Evolutionary conservation across 2,888 invertebrate species (phyloP).

Genomic region (Lochmaea capreae): DNA sequence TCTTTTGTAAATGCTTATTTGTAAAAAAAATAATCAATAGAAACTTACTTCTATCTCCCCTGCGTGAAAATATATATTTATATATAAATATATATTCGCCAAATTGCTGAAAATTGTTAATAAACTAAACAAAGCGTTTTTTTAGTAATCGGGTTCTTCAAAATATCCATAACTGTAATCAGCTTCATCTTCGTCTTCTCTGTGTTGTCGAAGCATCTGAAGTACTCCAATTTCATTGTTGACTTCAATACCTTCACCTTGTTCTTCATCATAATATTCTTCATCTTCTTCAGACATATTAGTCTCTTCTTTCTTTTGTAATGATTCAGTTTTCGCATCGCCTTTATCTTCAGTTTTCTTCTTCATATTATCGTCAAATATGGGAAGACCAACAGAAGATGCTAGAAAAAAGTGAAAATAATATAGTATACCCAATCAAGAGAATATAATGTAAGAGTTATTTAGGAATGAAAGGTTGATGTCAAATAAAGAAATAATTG

Average conservation of each 20-base stretch:
- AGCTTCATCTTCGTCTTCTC: slow-evolving; percentile 73
- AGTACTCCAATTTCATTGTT: slow-evolving; percentile 62
- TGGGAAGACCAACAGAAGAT: slow-evolving; percentile 37
- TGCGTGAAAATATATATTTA: no score
- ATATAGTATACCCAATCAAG: no score
- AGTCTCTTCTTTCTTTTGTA: slow-evolving; percentile 23
- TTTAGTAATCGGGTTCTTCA: slow-evolving; percentile 41
- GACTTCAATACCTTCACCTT: slow-evolving; percentile 55
- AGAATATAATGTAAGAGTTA: no score
- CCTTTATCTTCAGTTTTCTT: slow-evolving; percentile 18
- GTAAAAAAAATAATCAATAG: no score
- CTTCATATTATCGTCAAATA: slow-evolving; percentile 37
- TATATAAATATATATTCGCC: no score
- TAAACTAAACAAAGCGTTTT: neutral
- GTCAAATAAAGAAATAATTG: no score
- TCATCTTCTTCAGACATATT: slow-evolving; percentile 56
- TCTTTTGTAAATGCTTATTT: no score
- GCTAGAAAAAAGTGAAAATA: neutral
- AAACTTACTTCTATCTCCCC: no score
- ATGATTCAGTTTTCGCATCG: slow-evolving; percentile 9
- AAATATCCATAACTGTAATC: slow-evolving; percentile 67
- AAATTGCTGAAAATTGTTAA: no score
- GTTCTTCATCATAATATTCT: slow-evolving; percentile 62
- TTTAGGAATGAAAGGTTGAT: no score
- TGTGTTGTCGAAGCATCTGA: slow-evolving; percentile 68